Base-by-base conservation (phyloP, 2,113 vertebrate species). In the Psettodes erumei region DNA sequence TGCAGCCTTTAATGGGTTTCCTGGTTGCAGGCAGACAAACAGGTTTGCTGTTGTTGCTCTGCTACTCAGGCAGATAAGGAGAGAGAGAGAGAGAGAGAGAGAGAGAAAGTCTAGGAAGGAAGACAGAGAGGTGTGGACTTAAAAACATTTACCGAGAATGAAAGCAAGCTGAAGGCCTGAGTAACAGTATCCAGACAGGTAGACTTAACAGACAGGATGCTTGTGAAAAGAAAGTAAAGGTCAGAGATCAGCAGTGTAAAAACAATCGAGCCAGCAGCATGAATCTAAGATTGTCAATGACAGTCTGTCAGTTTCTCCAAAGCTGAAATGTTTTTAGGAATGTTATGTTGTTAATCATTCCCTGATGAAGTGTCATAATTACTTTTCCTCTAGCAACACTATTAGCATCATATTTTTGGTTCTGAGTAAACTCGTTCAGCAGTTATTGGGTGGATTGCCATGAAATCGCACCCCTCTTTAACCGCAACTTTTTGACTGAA, bases 21-120 rank as follows among this genome's bases (percentile, higher is more conserved):
- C 92, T 92, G 93, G 84, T 92, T 89, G 67, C 67, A 88, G 72
- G 77, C 71, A 76, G 90, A 88, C 71, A 84, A 92, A 92, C 90
- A 80, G 87, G 92, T 93, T 87, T 89, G 88, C 87, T 90, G 82
- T 90, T 82, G 92, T 81, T 92, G 86, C 71, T 78, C 79, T 80
- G 62, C 38, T 68, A 59, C 68, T 83, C 56, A 67, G 75, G 30
- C 54, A 71, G 70, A 58, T 48, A 69, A 64, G 6, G 3, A 68
- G 25, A 59, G 45, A 35, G 40, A 56, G 54, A 54, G 45, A 60
- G 64, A 47, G 53, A 68, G 74, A 33, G 33, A 35, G 60, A 59
- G 32, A 54, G 37, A 50, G 59, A 47, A 77, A 69, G 53, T n/a
- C n/a, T n/a, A 62, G 70, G 58, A 79, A 33, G 35, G 54, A 60